Evolutionary conservation across 2,888 invertebrate species (phyloP).

Genomic region (Pasiphila rectangulata): DNA sequence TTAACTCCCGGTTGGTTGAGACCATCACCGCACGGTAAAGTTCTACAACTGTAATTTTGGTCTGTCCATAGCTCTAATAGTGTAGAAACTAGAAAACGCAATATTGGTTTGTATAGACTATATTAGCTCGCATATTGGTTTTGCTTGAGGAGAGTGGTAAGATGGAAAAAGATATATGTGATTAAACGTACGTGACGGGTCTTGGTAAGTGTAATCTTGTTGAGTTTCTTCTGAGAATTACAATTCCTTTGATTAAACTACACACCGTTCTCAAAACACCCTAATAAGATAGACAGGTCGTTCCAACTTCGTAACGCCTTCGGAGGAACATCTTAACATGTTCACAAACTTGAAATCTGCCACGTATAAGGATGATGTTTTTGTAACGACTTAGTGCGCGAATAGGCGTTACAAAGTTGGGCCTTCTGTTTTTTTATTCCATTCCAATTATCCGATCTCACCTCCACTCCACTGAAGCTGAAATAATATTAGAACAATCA

Average conservation of each 20-base stretch:
- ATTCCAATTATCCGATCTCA: slow-evolving; percentile 13
- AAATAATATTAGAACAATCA: slow-evolving; percentile 11
- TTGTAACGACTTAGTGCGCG: no score
- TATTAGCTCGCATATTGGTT: slow-evolving; percentile 10
- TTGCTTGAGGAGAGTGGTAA: slow-evolving; percentile 7
- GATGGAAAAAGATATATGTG: not conserved
- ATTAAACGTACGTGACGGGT: not conserved
- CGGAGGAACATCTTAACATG: no score
- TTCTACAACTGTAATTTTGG: slow-evolving; percentile 55
- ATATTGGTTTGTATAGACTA: slow-evolving; percentile 48
- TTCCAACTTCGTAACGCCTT: no score
- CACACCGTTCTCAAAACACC: no score
- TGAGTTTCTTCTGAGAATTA: slow-evolving; percentile 17
- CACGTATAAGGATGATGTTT: no score
- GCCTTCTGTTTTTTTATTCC: not conserved
- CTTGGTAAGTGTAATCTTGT: not conserved
- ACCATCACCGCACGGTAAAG: slow-evolving; percentile 76
- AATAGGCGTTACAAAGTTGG: no score
- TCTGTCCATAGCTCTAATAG: slow-evolving; percentile 40
- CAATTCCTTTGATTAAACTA: not conserved
- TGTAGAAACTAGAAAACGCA: slow-evolving; percentile 49
- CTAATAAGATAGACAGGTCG: no score
- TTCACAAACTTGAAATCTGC: no score
- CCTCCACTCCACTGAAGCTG: slow-evolving; percentile 2
- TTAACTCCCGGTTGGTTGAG: slow-evolving; percentile 66